phyloP scores from a whole-genome alignment of 1,140 invertebrate species.

The Parapsyche elsis region DNA sequence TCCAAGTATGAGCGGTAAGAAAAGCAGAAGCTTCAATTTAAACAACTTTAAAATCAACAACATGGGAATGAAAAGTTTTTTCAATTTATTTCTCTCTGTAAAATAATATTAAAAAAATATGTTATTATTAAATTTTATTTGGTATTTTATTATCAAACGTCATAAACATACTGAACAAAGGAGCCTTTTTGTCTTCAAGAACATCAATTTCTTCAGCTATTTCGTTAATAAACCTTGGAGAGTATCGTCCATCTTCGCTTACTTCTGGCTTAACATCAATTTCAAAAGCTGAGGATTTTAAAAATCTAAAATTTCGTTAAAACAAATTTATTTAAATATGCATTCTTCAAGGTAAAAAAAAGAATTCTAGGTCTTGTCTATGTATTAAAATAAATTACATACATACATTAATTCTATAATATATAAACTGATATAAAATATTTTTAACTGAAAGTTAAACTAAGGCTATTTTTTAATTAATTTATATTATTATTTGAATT shows the following conservation, averaged over 20 bases:
- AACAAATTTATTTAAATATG: no score
- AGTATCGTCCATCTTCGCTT: conserved; percentile 76
- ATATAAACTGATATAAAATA: no score
- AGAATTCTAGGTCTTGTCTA: no score
- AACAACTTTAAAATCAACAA: conserved; percentile 84
- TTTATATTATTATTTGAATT: no score
- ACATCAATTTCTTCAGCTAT: conserved; percentile 84
- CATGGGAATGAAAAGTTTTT: conserved; percentile 85
- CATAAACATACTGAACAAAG: conserved; percentile 77
- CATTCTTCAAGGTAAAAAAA: no score
- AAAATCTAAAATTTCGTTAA: conserved; percentile 69
- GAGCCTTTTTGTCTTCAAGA: conserved; percentile 82
- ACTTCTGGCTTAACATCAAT: conserved; percentile 76
- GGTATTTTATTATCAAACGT: not conserved
- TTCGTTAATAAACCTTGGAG: conserved; percentile 83
- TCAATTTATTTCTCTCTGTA: conserved; percentile 80
- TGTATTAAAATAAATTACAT: no score
- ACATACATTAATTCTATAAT: no score
- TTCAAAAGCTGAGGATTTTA: conserved; percentile 81
- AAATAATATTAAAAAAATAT: conserved; percentile 52
- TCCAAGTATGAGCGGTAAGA: conserved; percentile 83
- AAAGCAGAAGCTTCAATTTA: conserved; percentile 83
- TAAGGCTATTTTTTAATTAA: no score
- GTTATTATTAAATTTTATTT: not conserved
- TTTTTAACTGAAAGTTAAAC: no score